phyloP scores from a whole-genome alignment of 2,797 vertebrate genomes.

The Xiphophorus birchmanni region DNA sequence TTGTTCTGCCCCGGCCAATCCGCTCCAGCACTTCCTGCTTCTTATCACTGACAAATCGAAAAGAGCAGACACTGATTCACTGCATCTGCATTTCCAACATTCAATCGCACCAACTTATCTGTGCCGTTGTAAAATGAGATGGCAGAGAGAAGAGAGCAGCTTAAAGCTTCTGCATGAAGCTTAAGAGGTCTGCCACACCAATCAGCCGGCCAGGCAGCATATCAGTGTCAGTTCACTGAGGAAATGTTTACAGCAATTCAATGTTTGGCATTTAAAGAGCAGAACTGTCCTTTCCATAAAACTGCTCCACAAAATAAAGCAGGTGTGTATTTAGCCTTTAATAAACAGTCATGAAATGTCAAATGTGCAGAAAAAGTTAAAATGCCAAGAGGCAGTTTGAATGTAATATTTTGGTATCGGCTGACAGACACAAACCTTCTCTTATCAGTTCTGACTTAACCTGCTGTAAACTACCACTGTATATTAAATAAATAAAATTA shows the following conservation, averaged over 20 bases:
- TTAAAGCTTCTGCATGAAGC: not conserved
- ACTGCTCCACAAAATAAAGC: slow-evolving; percentile 14
- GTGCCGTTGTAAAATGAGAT: slow-evolving; percentile 44
- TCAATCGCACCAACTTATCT: slow-evolving; percentile 69
- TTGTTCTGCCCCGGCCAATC: slow-evolving; percentile 22
- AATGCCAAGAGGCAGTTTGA: slow-evolving; percentile 19
- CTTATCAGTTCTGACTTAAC: slow-evolving; percentile 12
- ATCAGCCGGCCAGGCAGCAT: slow-evolving; percentile 4
- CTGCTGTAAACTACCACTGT: slow-evolving; percentile 9
- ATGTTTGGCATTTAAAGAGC: slow-evolving; percentile 11
- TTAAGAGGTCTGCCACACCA: slow-evolving; percentile 17
- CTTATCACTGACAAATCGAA: slow-evolving; percentile 74
- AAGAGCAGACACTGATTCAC: slow-evolving; percentile 78
- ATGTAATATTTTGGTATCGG: slow-evolving; percentile 23
- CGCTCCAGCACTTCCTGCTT: slow-evolving; percentile 21
- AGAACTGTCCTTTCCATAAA: slow-evolving; percentile 9
- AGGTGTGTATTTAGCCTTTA: slow-evolving; percentile 11
- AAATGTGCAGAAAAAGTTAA: slow-evolving; percentile 24
- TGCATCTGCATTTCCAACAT: slow-evolving; percentile 65
- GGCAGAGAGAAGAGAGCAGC: slow-evolving; percentile 2
- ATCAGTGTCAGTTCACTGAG: slow-evolving; percentile 5
- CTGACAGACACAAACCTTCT: slow-evolving; percentile 21
- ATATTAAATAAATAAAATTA: no score
- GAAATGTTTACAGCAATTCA: slow-evolving; percentile 16
- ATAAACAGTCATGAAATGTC: slow-evolving; percentile 29